phyloP scores from a whole-genome alignment of 2,113 vertebrate species.

The Strigops habroptila region DNA sequence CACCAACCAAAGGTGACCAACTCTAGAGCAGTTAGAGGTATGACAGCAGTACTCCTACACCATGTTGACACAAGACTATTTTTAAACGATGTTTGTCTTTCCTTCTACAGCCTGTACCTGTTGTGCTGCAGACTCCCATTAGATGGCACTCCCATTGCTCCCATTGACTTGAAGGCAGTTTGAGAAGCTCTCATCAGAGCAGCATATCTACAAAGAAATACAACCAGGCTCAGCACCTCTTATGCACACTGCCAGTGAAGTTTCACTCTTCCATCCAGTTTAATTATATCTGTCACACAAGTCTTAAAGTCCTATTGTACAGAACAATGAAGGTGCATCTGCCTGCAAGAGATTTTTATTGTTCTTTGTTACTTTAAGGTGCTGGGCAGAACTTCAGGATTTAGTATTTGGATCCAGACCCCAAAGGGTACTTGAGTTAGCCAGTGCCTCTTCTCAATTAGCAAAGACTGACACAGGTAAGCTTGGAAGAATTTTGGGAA shows the following conservation, averaged over 20 bases:
- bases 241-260: background rate
- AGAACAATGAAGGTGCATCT: background rate
- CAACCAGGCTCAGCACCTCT: background rate
- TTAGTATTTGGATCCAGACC: background rate
- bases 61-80: background rate
- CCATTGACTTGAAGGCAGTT: conserved; percentile 27
- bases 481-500: background rate
- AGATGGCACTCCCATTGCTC: conserved; percentile 51
- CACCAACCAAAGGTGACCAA: background rate
- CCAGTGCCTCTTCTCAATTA: background rate
- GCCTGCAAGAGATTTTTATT: background rate
- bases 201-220: conserved; percentile 69
- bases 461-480: background rate
- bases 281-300: background rate
- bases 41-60: background rate
- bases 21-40: background rate
- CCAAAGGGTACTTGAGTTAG: background rate
- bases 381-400: background rate
- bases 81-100: background rate
- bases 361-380: background rate
- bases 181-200: conserved; percentile 74
- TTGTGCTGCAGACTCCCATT: conserved; percentile 61
- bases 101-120: conserved; percentile 60
- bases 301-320: background rate
- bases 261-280: background rate